Base-by-base conservation (phyloP, 1,140 invertebrate genomes). In the Drosophila biarmipes region DNA sequence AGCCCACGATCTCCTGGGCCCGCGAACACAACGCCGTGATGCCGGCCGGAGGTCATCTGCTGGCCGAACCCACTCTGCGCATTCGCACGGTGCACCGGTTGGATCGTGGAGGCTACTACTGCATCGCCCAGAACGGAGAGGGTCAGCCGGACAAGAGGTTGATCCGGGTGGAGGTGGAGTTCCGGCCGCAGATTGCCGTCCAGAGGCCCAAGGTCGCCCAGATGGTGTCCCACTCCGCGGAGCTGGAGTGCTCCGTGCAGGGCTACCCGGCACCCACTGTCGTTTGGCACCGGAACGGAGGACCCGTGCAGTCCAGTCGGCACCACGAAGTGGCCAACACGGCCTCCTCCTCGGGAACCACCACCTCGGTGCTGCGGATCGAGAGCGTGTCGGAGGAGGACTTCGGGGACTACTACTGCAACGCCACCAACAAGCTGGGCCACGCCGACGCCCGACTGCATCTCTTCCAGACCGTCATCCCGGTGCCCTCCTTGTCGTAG, bases 41-140 rank as follows among this genome's bases (percentile, higher is more conserved):
- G 77, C 96, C 96, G 0, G 96, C 95, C 12, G 96, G 96, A 15
- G 95, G 95, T 11, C 95, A 95, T 4, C 94, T 95, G 67, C 94
- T 95, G n/a, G 46, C 95, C 48, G 96, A 96, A 1, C 96, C 96
- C 67, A 93, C 94, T 31, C 92, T 97, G 38, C 95, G 95, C 79
- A 96, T 97, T 53, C 91, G 93, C 29, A 29, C 91, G 0, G 94
- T 96, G 37, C 93, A 93, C 15, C 96, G 96, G 78, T 94, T 96
- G 87, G 96, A 98, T 90, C 93, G 96, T 51, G 97, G 97, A 5
- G 96, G 95, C 0, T 98, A 98, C 91, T 97, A 96, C 73, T 98
- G 97, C 89, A 95, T 97, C 12, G 97, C 97, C 35, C 95, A 97
- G 89, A 98, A 98, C 91, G 95, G 94, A 40, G 96, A 97, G 29